Base-by-base conservation (phyloP, 2,113 vertebrate species). In the Zosterops hypoxanthus region DNA sequence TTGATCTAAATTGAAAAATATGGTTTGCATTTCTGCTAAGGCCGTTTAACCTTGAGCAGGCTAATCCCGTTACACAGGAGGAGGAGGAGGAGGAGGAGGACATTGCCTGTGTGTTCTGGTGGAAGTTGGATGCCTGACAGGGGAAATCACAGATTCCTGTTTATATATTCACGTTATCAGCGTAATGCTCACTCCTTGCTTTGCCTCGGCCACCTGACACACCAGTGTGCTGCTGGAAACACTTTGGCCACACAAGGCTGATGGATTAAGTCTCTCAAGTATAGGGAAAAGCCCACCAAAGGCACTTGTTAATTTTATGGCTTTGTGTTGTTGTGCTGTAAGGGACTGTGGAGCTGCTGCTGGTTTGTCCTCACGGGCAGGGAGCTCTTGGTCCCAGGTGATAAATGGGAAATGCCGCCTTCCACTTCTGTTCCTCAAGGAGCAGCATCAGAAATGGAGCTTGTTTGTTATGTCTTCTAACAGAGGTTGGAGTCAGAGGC, bases 171-270 rank as follows among this genome's bases (percentile, higher is more conserved):
- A 1, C 13, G 3, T 66, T 70, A 14, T 10, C 52, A 42, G 2
- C 1, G 1, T 15, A 52, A 12, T 39, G 71, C 49, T 39, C 7
- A 0, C 26, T 23, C 59, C 2, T 8, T 25, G 52, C 64, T 64
- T 8, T 16, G 47, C 15, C 1, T 14, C 17, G 14, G 65, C 26
- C 61, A 17, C 53, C 61, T 60, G 82, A 17, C 2, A 23, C 59
- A 8, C 14, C 13, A 10, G 24, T 0, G 2, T 42, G 77, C 90
- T 76, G 78, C 71, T 88, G 4, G 36, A 11, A 12, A 6, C 47
- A 0, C 42, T 16, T 17, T 2, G 10, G 31, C 55, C 26, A 0
- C 20, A 3, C 15, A 1, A 6, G 71, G 13, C 17, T 0, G 0
- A 1, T 31, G 69, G 60, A 4, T 17, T 22, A 1, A 14, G 12